A percentile compares a stretch with the other conserved stretches of the same genome.
Conservation (phyloP, 2,797 vertebrate species). For the Sebastes minor region DNA sequence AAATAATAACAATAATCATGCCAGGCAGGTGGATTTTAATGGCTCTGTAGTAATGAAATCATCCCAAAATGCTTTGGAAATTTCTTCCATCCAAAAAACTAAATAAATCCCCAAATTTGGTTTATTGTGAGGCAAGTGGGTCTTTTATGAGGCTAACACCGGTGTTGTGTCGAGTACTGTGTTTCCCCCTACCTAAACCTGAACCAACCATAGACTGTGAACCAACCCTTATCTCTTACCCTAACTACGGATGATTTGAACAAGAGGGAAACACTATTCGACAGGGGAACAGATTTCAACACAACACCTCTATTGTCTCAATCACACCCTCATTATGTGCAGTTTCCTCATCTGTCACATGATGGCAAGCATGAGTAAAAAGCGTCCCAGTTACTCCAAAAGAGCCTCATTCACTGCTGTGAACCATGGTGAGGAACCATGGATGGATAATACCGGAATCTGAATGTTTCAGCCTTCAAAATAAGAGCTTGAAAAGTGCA, state of each 20-base stretch:
- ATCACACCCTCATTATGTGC: conserved; percentile 1
- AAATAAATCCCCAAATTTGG: background rate
- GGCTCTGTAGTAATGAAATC: background rate
- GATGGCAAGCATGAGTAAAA: conserved; percentile 25
- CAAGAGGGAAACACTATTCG: no score
- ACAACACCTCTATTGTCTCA: background rate
- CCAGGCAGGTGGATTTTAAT: background rate
- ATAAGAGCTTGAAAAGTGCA: conserved; percentile 21
- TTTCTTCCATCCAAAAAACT: background rate
- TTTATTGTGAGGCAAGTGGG: background rate
- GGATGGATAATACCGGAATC: conserved; percentile 18
- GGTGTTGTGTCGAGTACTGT: no score
- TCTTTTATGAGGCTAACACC: background rate
- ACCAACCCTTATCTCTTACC: no score
- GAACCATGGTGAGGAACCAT: background rate
- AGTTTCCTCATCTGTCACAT: conserved; percentile 36
- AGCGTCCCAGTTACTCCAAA: background rate
- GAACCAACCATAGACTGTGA: no score
- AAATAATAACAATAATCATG: background rate
- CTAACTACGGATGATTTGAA: no score
- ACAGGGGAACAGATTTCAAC: no score
- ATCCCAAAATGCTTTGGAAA: background rate
- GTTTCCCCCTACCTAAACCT: no score
- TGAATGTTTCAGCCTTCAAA: conserved; percentile 28
- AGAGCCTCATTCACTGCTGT: conserved; percentile 10